Percentiles rank a stretch among this genome's conserved stretches.
Conservation (phyloP, 1,140 invertebrate genomes). For the Microplitis demolitor region DNA sequence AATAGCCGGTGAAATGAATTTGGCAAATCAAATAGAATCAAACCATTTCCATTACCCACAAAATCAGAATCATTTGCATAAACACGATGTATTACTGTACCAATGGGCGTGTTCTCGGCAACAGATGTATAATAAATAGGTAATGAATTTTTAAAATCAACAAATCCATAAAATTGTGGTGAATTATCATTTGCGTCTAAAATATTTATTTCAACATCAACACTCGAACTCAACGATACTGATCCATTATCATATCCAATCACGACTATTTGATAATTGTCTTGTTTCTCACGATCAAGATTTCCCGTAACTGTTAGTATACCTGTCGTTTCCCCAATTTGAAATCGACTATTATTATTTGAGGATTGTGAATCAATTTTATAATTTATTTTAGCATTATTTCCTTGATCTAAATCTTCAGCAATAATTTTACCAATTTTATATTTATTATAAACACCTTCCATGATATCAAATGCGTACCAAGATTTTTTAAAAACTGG, state of each 20-base stretch:
- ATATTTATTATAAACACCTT: constrained; percentile 74
- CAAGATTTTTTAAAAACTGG: constrained; percentile 80
- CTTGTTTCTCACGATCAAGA: constrained; percentile 77
- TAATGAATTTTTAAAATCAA: constrained; percentile 61
- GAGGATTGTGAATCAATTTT: constrained; percentile 55
- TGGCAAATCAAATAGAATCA: constrained; percentile 75
- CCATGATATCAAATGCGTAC: constrained; percentile 83
- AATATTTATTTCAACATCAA: constrained; percentile 80
- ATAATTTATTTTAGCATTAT: constrained; percentile 79
- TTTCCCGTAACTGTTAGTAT: constrained; percentile 75
- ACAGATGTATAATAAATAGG: constrained; percentile 75
- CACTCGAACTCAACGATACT: constrained; percentile 68
- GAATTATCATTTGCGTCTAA: constrained; percentile 81
- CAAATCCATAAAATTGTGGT: constrained; percentile 74
- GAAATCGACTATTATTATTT: constrained; percentile 67
- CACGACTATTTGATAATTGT: constrained; percentile 75
- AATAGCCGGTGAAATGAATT: constrained; percentile 66
- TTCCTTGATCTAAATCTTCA: constrained; percentile 75
- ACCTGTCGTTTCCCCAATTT: constrained; percentile 74
- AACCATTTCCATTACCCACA: constrained; percentile 79
- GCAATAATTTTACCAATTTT: constrained; percentile 72
- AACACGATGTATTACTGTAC: constrained; percentile 72
- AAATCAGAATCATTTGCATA: constrained; percentile 86
- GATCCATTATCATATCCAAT: constrained; percentile 76
- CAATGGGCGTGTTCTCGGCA: constrained; percentile 71